Conservation (phyloP, 2,797 vertebrate species). For the Pseudocheirus occidentalis region DNA sequence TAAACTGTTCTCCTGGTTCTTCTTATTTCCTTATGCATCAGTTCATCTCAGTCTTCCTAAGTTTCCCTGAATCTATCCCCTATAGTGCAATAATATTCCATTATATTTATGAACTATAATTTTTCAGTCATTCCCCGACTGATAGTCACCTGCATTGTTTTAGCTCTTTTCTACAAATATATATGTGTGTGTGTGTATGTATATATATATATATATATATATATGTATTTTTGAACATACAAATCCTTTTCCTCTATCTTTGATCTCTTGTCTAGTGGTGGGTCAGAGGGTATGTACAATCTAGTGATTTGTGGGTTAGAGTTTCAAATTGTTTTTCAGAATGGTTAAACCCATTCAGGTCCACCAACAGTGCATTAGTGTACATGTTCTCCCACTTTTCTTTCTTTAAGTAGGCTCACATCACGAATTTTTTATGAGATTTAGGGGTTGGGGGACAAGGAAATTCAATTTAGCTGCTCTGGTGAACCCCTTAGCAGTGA, state of each 20-base stretch:
- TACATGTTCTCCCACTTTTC: neutral
- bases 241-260: neutral
- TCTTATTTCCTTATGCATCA: neutral
- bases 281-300: neutral
- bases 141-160: neutral
- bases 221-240: neutral
- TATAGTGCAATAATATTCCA: neutral
- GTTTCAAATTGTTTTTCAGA: neutral
- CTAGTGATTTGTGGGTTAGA: neutral
- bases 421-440: neutral
- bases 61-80: neutral
- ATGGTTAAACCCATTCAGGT: neutral
- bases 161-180: neutral
- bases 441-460: neutral
- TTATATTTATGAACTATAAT: neutral
- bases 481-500: neutral
- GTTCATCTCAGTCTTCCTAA: neutral
- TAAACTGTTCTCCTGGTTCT: neutral
- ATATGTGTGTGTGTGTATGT: too few species aligned
- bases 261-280: neutral
- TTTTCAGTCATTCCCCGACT: neutral
- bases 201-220: too few species aligned
- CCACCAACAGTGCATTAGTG: neutral
- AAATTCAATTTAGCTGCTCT: neutral
- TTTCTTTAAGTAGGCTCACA: neutral